Evolutionary conservation across 2,797 vertebrate species (phyloP), one percentile per base, ranked within the genome.

Genomic region (Channa striata): DNA sequence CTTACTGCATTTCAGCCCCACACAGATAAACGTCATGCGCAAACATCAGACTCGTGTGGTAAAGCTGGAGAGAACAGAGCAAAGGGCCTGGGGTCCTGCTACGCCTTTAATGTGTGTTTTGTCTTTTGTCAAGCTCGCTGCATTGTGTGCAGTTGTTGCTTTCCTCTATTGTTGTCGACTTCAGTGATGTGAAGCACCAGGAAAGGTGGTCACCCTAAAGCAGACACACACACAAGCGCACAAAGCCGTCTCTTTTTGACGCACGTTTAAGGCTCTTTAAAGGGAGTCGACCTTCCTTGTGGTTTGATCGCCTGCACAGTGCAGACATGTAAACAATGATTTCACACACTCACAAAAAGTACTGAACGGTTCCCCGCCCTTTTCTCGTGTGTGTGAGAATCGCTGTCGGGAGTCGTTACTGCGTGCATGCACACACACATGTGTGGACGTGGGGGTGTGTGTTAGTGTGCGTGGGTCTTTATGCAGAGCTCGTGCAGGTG

Each of bases 131-230:
- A 16, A 49, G 50, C 60, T 50, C 9, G 2, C 30, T 43, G 49
- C 48, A 10, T 68, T 53, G 54, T 48, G 4, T 2, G n/a, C 37
- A 59, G 20, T 9, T 10, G 13, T 43, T 33, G 13, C 59, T 58
- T 16, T 60, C 20, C 30, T 23, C 51, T 19, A 3, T 58, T 73
- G 61, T 63, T 58, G 34, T 20, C 49, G 60, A 61, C 67, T 70
- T 73, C 46, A 46, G 49, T 67, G 54, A 67, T 64, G 71, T 65
- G 57, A 54, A n/a, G 11, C 57, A 58, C 39, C 44, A 66, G 73
- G 79, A 80, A 83, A 79, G 63, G 80, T 72, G 78, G 67, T 66
- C 62, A 61, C 60, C 46, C 30, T 8, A 16, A 73, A 73, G 47
- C 56, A 59, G 20, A 68, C 70, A 6, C 54, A 61, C 20, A 30